These are phyloP conservation scores for Mesorhabditis sp. DNA, from an alignment of 2,888 invertebrate genomes.

Conservation along the genomic window DNA sequence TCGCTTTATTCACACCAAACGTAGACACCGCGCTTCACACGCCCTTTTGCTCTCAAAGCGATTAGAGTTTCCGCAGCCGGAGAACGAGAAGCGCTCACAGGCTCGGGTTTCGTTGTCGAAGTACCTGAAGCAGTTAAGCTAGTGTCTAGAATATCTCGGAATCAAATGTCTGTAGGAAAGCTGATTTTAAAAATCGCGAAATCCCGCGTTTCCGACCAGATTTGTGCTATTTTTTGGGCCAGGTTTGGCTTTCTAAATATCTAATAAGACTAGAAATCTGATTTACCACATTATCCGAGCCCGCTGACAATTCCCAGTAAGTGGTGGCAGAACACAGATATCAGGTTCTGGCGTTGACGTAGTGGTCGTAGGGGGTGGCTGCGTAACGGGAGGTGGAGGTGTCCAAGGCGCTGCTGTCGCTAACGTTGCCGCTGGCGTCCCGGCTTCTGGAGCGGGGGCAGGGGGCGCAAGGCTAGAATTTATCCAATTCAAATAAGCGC, in stretches of 20 bases:
- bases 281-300: conserved; percentile 39
- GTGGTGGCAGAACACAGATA: conserved; percentile 24
- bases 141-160: no score
- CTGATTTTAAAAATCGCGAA: no score
- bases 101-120: conserved; percentile 31
- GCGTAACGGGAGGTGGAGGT: conserved; percentile 23
- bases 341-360: conserved; percentile 21
- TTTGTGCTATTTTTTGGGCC: no score
- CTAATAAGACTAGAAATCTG: background rate
- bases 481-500: background rate
- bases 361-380: background rate
- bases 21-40: conserved; percentile 19
- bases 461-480: conserved; percentile 9
- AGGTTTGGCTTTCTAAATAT: background rate
- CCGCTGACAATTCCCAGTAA: conserved; percentile 35
- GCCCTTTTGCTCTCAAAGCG: conserved; percentile 31
- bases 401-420: conserved; percentile 22
- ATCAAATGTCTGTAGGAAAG: no score
- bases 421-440: conserved; percentile 20
- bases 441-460: conserved; percentile 12
- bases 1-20: no score
- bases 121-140: conserved; percentile 21
- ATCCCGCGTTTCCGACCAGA: no score
- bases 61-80: conserved; percentile 40
- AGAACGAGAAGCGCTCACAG: conserved; percentile 40